Evolutionary conservation across 2,113 vertebrate genomes (phyloP).

Genomic region (Pedetes capensis): DNA sequence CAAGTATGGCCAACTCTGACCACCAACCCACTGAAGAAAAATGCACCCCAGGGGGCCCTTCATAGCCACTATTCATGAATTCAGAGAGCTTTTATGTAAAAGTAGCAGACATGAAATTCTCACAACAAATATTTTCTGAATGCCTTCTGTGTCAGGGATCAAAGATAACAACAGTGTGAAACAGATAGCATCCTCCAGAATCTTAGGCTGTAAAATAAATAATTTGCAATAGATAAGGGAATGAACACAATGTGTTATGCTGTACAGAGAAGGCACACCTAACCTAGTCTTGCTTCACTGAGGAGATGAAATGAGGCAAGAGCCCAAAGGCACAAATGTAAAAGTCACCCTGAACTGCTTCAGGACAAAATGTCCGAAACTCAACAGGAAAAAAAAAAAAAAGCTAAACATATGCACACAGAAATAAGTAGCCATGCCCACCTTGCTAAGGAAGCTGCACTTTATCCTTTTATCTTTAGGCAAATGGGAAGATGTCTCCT

Average conservation of each 20-base stretch:
- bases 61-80: neutral
- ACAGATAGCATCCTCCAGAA: neutral
- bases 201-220: neutral
- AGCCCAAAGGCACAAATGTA: neutral
- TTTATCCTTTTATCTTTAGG: neutral
- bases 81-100: neutral
- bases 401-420: neutral
- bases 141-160: neutral
- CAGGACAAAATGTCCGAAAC: neutral
- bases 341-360: neutral
- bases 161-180: neutral
- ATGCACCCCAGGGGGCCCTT: neutral
- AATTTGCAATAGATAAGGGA: neutral
- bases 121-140: slow-evolving; percentile 7
- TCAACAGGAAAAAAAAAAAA: neutral
- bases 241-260: neutral
- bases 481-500: neutral
- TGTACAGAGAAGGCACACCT: neutral
- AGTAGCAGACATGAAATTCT: neutral
- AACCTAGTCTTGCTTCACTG: neutral
- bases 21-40: neutral
- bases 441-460: neutral
- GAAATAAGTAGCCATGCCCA: neutral
- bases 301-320: neutral
- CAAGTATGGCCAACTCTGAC: neutral